Percentiles rank a stretch among this genome's conserved stretches.
Evolutionary conservation across 2,797 vertebrate species (phyloP).

Genomic region (Anguilla marmorata): DNA sequence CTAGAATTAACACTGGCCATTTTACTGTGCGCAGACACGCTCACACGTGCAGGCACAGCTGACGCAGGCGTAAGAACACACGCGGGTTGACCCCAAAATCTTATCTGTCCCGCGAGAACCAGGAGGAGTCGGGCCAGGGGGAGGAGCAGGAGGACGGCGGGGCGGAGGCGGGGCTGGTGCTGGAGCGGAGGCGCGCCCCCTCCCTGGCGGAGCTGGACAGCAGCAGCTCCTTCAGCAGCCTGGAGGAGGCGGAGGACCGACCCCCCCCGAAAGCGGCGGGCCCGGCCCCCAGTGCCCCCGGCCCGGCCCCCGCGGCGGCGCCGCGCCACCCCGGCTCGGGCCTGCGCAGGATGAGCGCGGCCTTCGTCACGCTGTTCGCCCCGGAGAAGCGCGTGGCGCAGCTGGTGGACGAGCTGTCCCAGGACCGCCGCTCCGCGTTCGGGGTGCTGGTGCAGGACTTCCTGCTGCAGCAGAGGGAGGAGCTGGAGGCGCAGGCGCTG

Average conservation of each 20-base stretch:
- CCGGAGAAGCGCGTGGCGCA: conserved; percentile 80
- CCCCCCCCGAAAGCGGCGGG: conserved; percentile 48
- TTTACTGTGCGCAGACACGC: neutral
- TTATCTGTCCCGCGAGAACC: neutral
- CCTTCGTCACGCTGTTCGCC: conserved; percentile 83
- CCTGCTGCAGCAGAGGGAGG: conserved; percentile 67
- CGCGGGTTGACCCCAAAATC: neutral
- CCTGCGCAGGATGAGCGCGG: conserved; percentile 80
- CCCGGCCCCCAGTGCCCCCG: conserved; percentile 40
- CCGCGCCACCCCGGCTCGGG: conserved; percentile 50
- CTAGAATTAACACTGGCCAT: too few relatives aligned
- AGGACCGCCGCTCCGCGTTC: conserved; percentile 74
- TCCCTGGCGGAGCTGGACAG: conserved; percentile 82
- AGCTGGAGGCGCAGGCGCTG: conserved; percentile 53
- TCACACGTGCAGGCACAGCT: neutral
- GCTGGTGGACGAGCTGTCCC: conserved; percentile 71
- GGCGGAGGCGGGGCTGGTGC: conserved; percentile 63
- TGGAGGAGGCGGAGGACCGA: conserved; percentile 73
- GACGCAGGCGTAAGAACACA: neutral
- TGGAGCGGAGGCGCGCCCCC: conserved; percentile 70
- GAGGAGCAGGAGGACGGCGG: conserved; percentile 53
- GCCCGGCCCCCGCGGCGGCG: conserved; percentile 33
- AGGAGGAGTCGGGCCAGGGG: conserved; percentile 32
- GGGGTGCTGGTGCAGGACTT: conserved; percentile 82
- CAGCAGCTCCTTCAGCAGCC: conserved; percentile 85